Conservation (phyloP, 1,140 invertebrate species). For the Plutomurus gul region DNA sequence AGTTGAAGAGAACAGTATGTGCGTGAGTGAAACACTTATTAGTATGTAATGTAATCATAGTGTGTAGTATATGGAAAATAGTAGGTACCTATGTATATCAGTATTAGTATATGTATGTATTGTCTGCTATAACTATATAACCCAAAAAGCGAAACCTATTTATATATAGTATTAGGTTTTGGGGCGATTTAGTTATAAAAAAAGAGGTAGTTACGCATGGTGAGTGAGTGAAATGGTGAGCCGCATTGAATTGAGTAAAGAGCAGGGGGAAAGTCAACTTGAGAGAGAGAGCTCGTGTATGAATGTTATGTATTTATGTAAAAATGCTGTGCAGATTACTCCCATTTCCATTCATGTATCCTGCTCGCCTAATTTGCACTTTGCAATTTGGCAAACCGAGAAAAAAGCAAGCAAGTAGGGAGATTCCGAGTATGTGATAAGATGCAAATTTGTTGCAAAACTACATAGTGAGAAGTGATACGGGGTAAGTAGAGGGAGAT, state of each 20-base stretch:
- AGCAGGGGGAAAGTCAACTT: too few relatives aligned
- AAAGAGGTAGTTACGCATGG: neutral
- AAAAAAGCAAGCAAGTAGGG: conserved; percentile 11
- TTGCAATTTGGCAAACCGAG: conserved; percentile 19
- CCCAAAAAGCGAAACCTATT: too few relatives aligned
- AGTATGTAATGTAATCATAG: neutral
- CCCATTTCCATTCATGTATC: conserved; percentile 2
- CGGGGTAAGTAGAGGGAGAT: neutral
- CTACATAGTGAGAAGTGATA: neutral
- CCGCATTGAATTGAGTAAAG: too few relatives aligned
- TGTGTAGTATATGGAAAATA: neutral
- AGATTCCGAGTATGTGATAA: conserved; percentile 4
- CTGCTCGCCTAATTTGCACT: conserved; percentile 2
- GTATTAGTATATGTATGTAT: neutral
- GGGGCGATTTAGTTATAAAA: too few relatives aligned
- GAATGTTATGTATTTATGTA: conserved; percentile 4
- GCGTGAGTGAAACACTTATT: neutral
- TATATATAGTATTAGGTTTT: too few relatives aligned
- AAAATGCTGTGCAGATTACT: neutral
- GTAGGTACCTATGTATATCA: neutral
- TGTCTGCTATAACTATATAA: too few relatives aligned
- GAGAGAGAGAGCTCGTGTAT: neutral
- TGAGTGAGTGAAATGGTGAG: neutral
- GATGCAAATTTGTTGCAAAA: conserved; percentile 20
- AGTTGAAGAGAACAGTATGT: too few relatives aligned